A percentile compares a stretch with the other conserved stretches of the same genome.
phyloP scores from a whole-genome alignment of 2,797 vertebrate species.

The Phoeniculus purpureus region DNA sequence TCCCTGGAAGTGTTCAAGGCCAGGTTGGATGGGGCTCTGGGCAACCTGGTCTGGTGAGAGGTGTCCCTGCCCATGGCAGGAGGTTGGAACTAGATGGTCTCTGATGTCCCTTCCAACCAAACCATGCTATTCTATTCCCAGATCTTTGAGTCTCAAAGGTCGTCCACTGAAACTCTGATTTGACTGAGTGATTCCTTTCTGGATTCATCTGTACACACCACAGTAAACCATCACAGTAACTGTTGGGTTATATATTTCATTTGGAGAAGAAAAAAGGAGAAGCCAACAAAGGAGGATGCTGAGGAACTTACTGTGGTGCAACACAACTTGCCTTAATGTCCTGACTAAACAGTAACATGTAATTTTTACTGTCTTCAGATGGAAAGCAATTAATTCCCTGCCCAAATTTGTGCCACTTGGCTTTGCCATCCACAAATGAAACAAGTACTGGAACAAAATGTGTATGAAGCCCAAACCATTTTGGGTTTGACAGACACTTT shows the following conservation, averaged over 20 bases:
- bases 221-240: not conserved
- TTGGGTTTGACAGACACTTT: not conserved
- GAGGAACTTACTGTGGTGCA: not conserved
- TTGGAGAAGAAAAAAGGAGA: not conserved
- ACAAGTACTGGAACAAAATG: not conserved
- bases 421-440: not conserved
- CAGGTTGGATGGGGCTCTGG: no score
- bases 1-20: no score
- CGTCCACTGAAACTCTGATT: not conserved
- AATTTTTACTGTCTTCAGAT: not conserved
- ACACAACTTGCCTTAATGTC: not conserved
- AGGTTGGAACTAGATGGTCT: no score
- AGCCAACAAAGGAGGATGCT: not conserved
- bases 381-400: rapidly evolving
- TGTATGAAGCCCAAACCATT: not conserved
- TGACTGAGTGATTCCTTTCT: not conserved
- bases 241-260: not conserved
- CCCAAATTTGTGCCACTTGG: not conserved
- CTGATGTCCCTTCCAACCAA: not conserved
- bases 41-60: no score
- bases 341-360: not conserved
- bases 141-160: not conserved
- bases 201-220: not conserved
- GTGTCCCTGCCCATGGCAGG: no score
- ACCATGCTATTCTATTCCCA: not conserved